Evolutionary conservation across 2,888 invertebrate species (phyloP).

Genomic region (Steinernema hermaphroditum): DNA sequence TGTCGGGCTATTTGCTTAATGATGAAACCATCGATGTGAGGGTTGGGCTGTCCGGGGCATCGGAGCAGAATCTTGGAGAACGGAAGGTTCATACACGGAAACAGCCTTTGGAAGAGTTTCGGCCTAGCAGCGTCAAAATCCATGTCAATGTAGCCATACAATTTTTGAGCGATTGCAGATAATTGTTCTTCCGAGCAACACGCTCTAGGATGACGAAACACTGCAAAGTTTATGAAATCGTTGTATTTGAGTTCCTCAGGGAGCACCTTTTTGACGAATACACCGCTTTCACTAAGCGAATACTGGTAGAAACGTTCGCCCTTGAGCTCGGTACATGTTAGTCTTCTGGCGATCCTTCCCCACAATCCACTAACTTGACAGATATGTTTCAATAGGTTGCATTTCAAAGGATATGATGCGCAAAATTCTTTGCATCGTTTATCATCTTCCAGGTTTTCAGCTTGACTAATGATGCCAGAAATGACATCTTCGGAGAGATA

Average conservation of each 20-base stretch:
- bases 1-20: not conserved
- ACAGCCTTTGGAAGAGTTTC: not conserved
- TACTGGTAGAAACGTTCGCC: not conserved
- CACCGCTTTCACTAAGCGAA: not conserved
- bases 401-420: not conserved
- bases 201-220: not conserved
- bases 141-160: slow-evolving; percentile 1
- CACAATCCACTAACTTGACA: not conserved
- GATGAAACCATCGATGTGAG: not conserved
- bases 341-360: not conserved
- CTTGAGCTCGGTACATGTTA: not conserved
- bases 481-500: not conserved
- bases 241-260: not conserved
- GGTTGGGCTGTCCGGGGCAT: not conserved
- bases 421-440: not conserved
- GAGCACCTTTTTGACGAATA: not conserved
- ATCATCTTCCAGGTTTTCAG: not conserved
- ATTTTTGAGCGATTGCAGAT: not conserved
- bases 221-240: not conserved
- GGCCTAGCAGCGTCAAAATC: not conserved
- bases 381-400: not conserved
- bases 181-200: not conserved
- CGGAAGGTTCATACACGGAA: not conserved
- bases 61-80: not conserved
- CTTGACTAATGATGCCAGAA: not conserved